Evolutionary conservation across 2,888 invertebrate genomes (phyloP), one percentile per base, ranked within the genome.

Genomic region (Andrena bicolor): DNA sequence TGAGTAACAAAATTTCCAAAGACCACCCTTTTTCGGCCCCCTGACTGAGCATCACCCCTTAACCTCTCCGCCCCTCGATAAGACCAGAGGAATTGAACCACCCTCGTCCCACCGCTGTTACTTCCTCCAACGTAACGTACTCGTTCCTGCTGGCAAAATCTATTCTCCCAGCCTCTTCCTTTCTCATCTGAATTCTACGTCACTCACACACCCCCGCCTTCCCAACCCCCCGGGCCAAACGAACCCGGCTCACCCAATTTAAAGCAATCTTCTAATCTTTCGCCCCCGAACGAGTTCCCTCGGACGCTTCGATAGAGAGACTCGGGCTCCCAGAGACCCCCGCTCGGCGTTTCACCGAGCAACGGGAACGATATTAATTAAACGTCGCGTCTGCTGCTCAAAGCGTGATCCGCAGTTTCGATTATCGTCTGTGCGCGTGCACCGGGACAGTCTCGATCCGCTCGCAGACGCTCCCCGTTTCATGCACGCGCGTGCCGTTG

Each of bases 321-420:
- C 41, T 10, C 35, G 0, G 3, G 13, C 41, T 3, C 4, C 13
- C 3, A 1, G 41, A 3, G 3, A 3, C 23, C 16, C 0, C 2
- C 5, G 30, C 20, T 41, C 2, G 13, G 48, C 48, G 30, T 61
- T 10, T 61, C 23, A 26, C 30, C 2, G 10, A 8, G 48, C 30
- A 1, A 16, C 10, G 32, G 32, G n/a, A 1, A 20, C n/a, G 51
- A 20, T 68, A 76, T 66, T 68, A 61, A 76, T 76, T 56, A 64
- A 63, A 69, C 10, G 48, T 53, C 60, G 32, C 2, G 69, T 49
- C 63, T 28, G 35, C n/a, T 23, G n/a, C 30, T 20, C 20, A 53
- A 56, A 76, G 53, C 32, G 48, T 7, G 28, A 68, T 41, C 26
- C 41, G 41, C 23, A 10, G 8, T n/a, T n/a, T 65, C 30, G 2